Percentiles rank a stretch among this genome's conserved stretches.
phyloP scores from a whole-genome alignment of 92 coral and sea anemone species.

The Epizoanthus illoricatus region DNA sequence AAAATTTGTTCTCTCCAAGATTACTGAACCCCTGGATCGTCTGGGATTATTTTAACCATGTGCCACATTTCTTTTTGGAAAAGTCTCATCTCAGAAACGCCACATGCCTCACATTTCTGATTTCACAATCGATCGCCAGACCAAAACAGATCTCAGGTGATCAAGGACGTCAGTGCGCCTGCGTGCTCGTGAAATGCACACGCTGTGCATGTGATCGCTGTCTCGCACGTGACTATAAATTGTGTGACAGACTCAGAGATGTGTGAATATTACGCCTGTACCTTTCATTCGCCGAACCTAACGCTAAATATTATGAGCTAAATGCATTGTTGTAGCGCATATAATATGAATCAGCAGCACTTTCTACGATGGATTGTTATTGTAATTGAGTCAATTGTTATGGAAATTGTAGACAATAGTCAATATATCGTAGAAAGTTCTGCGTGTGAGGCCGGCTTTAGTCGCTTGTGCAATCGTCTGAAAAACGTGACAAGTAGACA shows the following conservation, averaged over 20 bases:
- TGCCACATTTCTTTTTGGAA: background rate
- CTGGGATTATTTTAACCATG: background rate
- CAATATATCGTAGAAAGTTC: no score
- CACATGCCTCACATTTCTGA: constrained; percentile 24
- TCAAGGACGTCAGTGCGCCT: constrained; percentile 18
- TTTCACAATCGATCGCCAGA: constrained; percentile 33
- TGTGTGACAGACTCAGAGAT: background rate
- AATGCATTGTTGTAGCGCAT: no score
- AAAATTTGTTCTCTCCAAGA: background rate
- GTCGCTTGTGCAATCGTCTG: background rate
- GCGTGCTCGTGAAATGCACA: constrained; percentile 24
- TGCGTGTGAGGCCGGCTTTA: no score
- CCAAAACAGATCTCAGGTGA: constrained; percentile 43
- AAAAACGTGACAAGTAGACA: background rate
- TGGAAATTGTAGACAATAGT: no score
- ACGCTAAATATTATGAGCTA: no score
- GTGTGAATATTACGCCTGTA: background rate
- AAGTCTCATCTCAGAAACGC: background rate
- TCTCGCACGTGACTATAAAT: background rate
- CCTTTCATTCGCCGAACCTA: no score
- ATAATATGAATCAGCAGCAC: no score
- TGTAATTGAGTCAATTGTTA: no score
- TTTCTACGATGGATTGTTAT: no score
- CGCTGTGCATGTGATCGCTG: constrained; percentile 31
- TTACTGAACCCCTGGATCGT: background rate